Evolutionary conservation across 2,888 invertebrate species (phyloP).

Genomic region (Chouioia cunea): DNA sequence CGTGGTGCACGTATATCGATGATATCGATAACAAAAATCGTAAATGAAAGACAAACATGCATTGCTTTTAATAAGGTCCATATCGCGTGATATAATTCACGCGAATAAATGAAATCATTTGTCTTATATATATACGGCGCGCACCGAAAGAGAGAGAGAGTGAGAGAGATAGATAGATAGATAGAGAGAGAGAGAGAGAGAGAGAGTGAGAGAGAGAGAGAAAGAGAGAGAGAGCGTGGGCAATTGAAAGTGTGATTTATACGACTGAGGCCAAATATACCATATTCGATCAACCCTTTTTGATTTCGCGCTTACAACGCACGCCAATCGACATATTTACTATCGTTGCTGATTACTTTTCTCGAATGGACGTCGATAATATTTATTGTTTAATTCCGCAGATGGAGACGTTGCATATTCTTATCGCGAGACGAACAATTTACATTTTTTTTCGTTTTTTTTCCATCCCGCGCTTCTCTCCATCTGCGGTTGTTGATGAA

Average conservation of each 20-base stretch:
- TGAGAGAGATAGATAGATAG: too few relatives aligned
- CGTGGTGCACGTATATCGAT: too few relatives aligned
- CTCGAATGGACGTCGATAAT: neutral
- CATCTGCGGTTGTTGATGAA: slow-evolving; percentile 62
- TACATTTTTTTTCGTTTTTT: slow-evolving; percentile 9
- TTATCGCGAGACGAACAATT: slow-evolving; percentile 8
- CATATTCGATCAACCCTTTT: slow-evolving; percentile 3
- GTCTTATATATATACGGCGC: slow-evolving; percentile 58
- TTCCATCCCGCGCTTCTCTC: slow-evolving; percentile 4
- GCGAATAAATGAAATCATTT: slow-evolving; percentile 66
- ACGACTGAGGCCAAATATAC: slow-evolving; percentile 1
- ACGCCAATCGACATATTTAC: slow-evolving; percentile 13
- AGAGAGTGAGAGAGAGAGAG: neutral
- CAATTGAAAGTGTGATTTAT: slow-evolving; percentile 49
- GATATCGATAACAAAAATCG: slow-evolving; percentile 43
- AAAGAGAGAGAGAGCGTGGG: slow-evolving; percentile 38
- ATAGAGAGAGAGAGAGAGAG: slow-evolving; percentile 41
- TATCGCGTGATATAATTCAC: slow-evolving; percentile 59
- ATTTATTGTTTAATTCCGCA: slow-evolving; percentile 17
- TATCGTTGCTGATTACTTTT: slow-evolving; percentile 19
- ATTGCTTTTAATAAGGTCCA: slow-evolving; percentile 41
- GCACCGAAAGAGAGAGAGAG: neutral
- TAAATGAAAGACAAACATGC: slow-evolving; percentile 49
- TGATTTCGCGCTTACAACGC: neutral
- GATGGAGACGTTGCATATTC: neutral